Evolutionary conservation across 2,113 vertebrate species (phyloP), one percentile per base, ranked within the genome.

Genomic region (Falco punctatus): DNA sequence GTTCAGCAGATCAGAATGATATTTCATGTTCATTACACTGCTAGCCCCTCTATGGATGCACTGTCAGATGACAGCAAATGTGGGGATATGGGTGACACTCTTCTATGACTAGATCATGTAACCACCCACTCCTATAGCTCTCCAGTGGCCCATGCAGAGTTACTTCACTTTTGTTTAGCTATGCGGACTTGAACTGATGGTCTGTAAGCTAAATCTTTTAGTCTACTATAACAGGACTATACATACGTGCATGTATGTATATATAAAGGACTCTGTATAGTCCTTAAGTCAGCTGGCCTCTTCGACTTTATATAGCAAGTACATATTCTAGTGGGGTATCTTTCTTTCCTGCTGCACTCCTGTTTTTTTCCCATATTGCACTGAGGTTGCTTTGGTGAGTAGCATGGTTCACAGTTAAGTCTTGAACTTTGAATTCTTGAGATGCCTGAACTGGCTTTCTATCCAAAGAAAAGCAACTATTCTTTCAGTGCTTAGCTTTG

Each of bases 391-490:
- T 96, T 86, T 91, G 73, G 49, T 86, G 67, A 89, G 48, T 54
- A 81, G 51, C 59, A 26, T 42, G 51, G 96, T 92, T 97, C 96
- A 84, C 38, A 33, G 59, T 90, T 84, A 74, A 93, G 81, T 91
- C 92, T 96, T 94, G 94, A 88, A 96, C 97, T 95, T 79, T 93
- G 95, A 96, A 98, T 98, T 98, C 97, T 93, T 98, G 92, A 72
- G 96, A 71, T 98, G 95, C 97, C 97, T 98, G 93, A 96, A 96
- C 96, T 94, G 88, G 96, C 64, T 90, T 89, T 94, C 67, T 89
- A 92, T 95, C 80, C 93, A 89, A 93, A 90, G 94, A 93, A 95
- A 97, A 97, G 87, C 84, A 91, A 87, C 86, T 96, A 94, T 94
- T 93, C 80, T 90, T 94, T 48, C 52, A 69, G 46, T 61, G 85